Evolutionary conservation across 2,888 invertebrate genomes (phyloP), one percentile per base, ranked within the genome.

Genomic region (Nomada ruficornis): DNA sequence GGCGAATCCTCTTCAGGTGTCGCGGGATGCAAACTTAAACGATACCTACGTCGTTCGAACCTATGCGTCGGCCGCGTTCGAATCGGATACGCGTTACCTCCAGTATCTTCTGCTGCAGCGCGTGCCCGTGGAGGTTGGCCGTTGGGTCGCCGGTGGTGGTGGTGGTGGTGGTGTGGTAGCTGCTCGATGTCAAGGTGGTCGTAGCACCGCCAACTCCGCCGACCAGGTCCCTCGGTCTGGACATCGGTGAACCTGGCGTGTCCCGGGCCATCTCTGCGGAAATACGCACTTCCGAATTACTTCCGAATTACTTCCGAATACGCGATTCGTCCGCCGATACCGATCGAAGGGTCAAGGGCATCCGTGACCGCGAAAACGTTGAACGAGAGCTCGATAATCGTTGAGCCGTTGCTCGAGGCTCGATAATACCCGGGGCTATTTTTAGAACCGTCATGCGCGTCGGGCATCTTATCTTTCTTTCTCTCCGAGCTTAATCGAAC

Each of bases 51-150:
- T 50, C 50, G 50, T 15, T 15, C 18, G 50, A 50, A 50, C 50
- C 50, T 50, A 18, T 50, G 50, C 50, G 50, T 50, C 50, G 50
- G 36, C 36, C 36, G 36, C 36, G 36, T 7, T 36, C 42, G 44
- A 26, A 29, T 60, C 57, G 57, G 20, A 13, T 13, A 13, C 23
- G 13, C 57, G 57, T 26, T 92, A 96, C 96, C 96, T 96, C 96
- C 94, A 96, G 94, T 91, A 96, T 96, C 94, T 96, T 96, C 88
- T 96, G 96, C 90, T 96, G 96, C 92, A 96, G 95, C 91, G 95
- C 95, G 93, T 95, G 94, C 90, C 96, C 96, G 83, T 96, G 95
- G 81, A 94, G 93, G 50, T 47, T 47, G 47, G 59, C 57, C 20
- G 74, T 69, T 44, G 82, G 65, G 20, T 82, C 83, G 65, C 29